Percentiles rank a stretch among this genome's conserved stretches.
Conservation (phyloP, 2,888 invertebrate genomes). For the Adineta ricciae region DNA sequence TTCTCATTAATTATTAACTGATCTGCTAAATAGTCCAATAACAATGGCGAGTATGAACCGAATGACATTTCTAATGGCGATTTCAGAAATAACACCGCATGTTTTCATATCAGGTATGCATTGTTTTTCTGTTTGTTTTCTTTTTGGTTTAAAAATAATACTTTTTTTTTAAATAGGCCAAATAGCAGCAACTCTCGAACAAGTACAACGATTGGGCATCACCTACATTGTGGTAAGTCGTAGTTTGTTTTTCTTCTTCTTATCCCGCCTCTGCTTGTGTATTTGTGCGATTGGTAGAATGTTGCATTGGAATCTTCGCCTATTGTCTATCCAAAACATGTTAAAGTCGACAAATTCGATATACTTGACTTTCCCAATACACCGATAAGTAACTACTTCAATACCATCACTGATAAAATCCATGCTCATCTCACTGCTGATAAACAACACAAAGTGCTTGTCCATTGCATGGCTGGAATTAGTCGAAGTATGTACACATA, state of each 20-base stretch:
- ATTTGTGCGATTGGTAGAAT: neutral
- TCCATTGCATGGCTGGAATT: slow-evolving; percentile 11
- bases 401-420: slow-evolving; percentile 6
- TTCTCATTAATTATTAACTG: too few relatives aligned
- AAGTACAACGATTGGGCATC: neutral
- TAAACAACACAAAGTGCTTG: slow-evolving; percentile 15
- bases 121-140: too few relatives aligned
- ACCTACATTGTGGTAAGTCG: neutral
- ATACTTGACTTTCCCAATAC: neutral
- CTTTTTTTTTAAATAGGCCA: neutral
- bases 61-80: neutral
- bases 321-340: neutral
- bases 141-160: too few relatives aligned
- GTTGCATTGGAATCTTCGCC: neutral
- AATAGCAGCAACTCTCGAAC: slow-evolving; percentile 3
- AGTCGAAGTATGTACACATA: neutral
- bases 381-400: neutral
- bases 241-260: neutral
- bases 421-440: neutral
- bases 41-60: neutral
- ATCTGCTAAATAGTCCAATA: too few relatives aligned
- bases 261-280: too few relatives aligned
- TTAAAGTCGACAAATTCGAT: slow-evolving; percentile 14
- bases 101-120: neutral
- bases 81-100: neutral